Evolutionary conservation across 2,113 vertebrate species (phyloP), one percentile per base, ranked within the genome.

Genomic region (Stercorarius parasiticus): DNA sequence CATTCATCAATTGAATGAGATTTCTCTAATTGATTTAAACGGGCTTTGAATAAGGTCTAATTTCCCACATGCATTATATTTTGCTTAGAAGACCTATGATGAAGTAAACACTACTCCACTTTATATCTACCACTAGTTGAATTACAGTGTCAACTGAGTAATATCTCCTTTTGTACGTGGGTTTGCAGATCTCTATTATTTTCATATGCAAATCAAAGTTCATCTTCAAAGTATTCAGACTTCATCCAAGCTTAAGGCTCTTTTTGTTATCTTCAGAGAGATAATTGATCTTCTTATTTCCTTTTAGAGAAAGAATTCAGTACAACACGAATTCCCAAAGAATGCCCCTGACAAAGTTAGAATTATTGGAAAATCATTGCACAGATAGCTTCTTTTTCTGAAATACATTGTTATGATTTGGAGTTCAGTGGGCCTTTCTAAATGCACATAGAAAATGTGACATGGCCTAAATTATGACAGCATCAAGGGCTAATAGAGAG

Each of bases 251-350:
- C 34, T 93, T 82, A 76, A 90, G 50, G 42, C 56, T 89, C 26
- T 8, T 86, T 71, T 53, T 26, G 9, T 89, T 94, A 90, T 85
- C 90, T 82, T 77, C 76, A 38, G 34, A 77, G 53, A 76, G 16
- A 74, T 72, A 95, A 95, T 16, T 83, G 26, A 91, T 92, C 80
- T 94, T 94, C 61, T 80, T 79, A 36, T 36, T 85, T 42, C n/a
- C 13, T 70, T 87, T 80, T 45, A 42, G 36, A 79, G 32, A 85
- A 92, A 52, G 36, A 86, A 92, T 79, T 89, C 59, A 65, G 43
- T 43, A 81, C 6, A 8, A 72, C 84, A 81, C 88, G 38, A 93
- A 94, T 91, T 91, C 78, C 66, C 58, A 70, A 73, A 82, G 50
- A 82, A 88, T 15, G 8, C 2, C 45, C 36, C 11, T 66, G 42